Evolutionary conservation across 2,797 vertebrate species (phyloP), one percentile per base, ranked within the genome.

Genomic region (Pelobates cultripes): DNA sequence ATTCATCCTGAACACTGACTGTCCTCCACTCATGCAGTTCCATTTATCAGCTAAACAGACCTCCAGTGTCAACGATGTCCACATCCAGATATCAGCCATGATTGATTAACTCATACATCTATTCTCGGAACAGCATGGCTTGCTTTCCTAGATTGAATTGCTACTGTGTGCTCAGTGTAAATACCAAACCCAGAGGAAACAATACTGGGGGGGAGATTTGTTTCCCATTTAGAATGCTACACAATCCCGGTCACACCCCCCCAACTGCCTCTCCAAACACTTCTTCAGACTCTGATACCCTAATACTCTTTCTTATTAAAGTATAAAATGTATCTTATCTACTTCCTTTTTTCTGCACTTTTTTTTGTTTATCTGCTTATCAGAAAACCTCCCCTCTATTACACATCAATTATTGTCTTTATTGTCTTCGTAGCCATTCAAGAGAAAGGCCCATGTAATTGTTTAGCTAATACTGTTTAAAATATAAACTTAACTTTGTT

Each of bases 41-140:
- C 74, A 70, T 86, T 77, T 82, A 89, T 92, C 92, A 86, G 75
- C 43, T 72, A 88, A 79, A 86, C 87, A 88, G 84, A 89, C 87
- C 88, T 86, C 84, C 0, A 0, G 3, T 0, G 41, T 85, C 86
- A 79, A 77, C 85, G 12, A 84, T 40, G n/a, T 5, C 77, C 88
- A 87, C 66, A 12, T 57, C 9, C 55, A 8, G 1, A 0, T 87
- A 86, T 84, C 84, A 80, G 73, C 60, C 69, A 42, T 83, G 86
- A 87, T 42, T 73, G 88, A 89, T 88, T 75, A 51, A 70, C 86
- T 85, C 89, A 84, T 87, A 82, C 79, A 89, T 84, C 89, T 71
- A 73, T 85, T 84, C 78, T 72, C 80, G 40, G 79, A 7, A 14
- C 17, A 45, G 84, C 82, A 12, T n/a, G 51, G 84, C 82, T 86